Base-by-base conservation (phyloP, 2,888 invertebrate genomes). In the Sinohyriopsis cumingii region DNA sequence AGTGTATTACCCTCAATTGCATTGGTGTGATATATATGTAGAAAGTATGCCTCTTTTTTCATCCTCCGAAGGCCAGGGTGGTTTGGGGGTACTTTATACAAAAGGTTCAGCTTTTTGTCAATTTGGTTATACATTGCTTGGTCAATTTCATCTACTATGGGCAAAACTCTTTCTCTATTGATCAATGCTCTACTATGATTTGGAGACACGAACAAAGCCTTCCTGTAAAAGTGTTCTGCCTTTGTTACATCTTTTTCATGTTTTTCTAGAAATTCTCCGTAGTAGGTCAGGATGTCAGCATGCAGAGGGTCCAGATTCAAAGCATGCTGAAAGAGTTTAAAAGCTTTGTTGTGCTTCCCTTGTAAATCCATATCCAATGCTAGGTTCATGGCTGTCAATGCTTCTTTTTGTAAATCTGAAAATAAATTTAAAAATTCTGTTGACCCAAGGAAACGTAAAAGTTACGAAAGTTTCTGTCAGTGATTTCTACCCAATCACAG, bases 1-100 rank as follows among this genome's bases (percentile, higher is more conserved):
- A 99, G 95, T 0, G 98, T 98, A 88, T 99, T 99, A 0, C 98
- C 98, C 91, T 99, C 99, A 78, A 99, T 97, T 33, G 96, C 98
- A 25, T 97, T 97, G 0, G 98, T 97, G 87, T 99, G 98, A 90
- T 98, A 97, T 75, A 99, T 96, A 88, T 98, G 97, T 79, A 92
- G 91, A 89, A 96, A 98, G 90, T 98, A 99, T 2, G 96, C 96
- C 90, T 98, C 98, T 87, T 95, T 95, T 87, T 97, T 97, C 5
- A 96, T 95, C 84, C 96, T 93, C 66, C 95, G 92, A 79, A 98
- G 91, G 7, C 96, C 95, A 0, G 94, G 93, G 89, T 94, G 94
- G 59, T 93, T 93, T 77, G 95, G 94, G 24, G 97, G 95, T 85
- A 97, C 94, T 6, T 93, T 93, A 28, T 95, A 93, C 12, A 98